Percentiles rank a stretch among this genome's conserved stretches.
Evolutionary conservation across 2,797 vertebrate species (phyloP).

Genomic region (Limosa lapponica): DNA sequence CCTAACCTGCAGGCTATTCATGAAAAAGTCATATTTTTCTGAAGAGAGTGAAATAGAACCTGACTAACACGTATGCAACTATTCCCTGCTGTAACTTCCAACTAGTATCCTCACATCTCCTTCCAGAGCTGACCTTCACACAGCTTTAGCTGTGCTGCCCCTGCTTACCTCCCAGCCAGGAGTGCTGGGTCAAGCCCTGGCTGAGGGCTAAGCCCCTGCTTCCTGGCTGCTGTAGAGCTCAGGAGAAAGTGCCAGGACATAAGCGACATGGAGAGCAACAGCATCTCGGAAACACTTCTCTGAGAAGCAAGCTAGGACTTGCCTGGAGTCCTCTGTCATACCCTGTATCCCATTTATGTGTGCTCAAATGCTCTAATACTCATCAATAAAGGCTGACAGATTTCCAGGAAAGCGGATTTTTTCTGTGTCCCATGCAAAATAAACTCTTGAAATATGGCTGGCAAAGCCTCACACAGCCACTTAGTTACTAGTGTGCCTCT

Average conservation of each 20-base stretch:
- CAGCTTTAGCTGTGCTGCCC: background rate
- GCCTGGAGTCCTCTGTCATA: too few species aligned
- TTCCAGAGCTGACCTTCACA: background rate
- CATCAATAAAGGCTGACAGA: background rate
- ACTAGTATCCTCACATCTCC: background rate
- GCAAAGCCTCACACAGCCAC: background rate
- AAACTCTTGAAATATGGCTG: background rate
- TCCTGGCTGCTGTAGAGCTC: background rate
- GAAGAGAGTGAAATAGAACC: background rate
- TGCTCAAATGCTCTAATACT: background rate
- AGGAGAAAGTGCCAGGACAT: background rate
- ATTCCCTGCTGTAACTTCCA: background rate
- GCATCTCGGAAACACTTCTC: background rate
- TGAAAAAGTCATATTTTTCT: background rate
- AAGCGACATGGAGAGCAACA: background rate
- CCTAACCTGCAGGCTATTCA: background rate
- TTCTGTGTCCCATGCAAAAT: background rate
- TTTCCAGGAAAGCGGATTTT: background rate
- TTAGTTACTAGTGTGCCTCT: background rate
- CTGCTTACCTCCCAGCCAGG: background rate
- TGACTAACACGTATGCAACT: background rate
- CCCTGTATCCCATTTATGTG: background rate
- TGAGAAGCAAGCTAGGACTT: background rate
- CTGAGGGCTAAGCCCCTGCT: background rate
- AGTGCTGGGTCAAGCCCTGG: background rate